Base-by-base conservation (phyloP, 1,140 invertebrate genomes). In the Aphaenogaster floridana region DNA sequence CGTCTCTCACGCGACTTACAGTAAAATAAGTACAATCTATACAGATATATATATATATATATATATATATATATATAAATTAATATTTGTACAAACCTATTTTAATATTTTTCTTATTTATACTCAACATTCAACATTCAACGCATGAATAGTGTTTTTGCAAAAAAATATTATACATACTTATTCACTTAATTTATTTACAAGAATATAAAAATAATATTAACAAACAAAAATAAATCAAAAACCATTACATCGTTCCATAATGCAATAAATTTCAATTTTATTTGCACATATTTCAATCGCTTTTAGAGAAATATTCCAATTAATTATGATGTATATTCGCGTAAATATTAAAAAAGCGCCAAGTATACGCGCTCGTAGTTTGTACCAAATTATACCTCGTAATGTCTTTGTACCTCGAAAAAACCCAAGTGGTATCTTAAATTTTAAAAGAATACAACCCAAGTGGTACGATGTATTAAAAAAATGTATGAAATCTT, bases 21-120 rank as follows among this genome's bases (percentile, higher is more conserved):
- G 69, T 89, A 0, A 59, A 59, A 69, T 45, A 48, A 72, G 13
- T 9, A 50, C 42, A 74, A 59, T 59, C 39, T 80, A 59, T 57
- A 13, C 17, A 74, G n/a, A 74, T 54, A n/a, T n/a, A n/a, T n/a
- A n/a, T n/a, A n/a, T n/a, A n/a, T n/a, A n/a, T n/a, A n/a, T n/a
- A n/a, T n/a, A n/a, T n/a, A n/a, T n/a, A n/a, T n/a, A n/a, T n/a
- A n/a, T n/a, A n/a, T n/a, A n/a, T n/a, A 1, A 17, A 39, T 7
- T 54, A n/a, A 77, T 72, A 36, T 5, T 5, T 72, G 9, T 50
- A 17, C 13, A 71, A 50, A 71, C 28, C 28, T 28, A 28, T 28
- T 28, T 28, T 28, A 28, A 28, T 28, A 28, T 28, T 28, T 28
- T 28, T 28, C 0, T 28, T 28, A 28, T 28, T 28, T 28, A 45